A percentile compares a stretch with the other conserved stretches of the same genome.
Conservation (phyloP, 2,797 vertebrate genomes). For the Cyclura pinguis region DNA sequence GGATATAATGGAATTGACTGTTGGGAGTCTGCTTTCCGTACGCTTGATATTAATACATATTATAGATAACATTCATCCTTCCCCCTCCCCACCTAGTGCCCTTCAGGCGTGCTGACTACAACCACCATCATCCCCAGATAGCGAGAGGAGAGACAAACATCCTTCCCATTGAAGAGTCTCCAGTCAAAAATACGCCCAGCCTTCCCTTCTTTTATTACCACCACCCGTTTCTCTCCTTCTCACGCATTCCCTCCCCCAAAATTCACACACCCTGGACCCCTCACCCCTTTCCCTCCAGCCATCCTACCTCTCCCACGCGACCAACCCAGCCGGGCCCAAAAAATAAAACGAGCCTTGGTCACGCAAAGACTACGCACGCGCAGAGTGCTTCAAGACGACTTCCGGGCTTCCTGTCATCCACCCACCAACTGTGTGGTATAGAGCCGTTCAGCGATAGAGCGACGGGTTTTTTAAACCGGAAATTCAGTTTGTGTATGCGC, state of each 20-base stretch:
- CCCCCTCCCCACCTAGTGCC: background rate
- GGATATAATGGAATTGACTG: background rate
- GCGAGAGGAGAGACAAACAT: background rate
- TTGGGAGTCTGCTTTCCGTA: background rate
- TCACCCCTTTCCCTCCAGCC: no score
- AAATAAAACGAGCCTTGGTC: background rate
- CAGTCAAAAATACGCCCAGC: no score
- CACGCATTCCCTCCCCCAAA: background rate
- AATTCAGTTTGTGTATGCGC: background rate
- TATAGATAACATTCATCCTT: background rate
- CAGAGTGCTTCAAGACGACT: background rate
- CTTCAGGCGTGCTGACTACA: background rate
- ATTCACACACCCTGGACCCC: fast-evolving
- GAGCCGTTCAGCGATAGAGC: background rate
- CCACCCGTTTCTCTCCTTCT: background rate
- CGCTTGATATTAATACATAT: background rate
- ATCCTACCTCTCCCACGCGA: background rate
- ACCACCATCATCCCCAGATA: background rate
- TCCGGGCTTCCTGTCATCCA: background rate
- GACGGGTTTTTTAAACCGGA: background rate
- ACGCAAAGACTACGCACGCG: background rate
- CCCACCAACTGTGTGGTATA: background rate
- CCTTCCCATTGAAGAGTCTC: no score
- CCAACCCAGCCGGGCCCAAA: background rate
- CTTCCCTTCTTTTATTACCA: no score